phyloP scores from a whole-genome alignment of 2,888 invertebrate genomes.

The Autographa gamma region DNA sequence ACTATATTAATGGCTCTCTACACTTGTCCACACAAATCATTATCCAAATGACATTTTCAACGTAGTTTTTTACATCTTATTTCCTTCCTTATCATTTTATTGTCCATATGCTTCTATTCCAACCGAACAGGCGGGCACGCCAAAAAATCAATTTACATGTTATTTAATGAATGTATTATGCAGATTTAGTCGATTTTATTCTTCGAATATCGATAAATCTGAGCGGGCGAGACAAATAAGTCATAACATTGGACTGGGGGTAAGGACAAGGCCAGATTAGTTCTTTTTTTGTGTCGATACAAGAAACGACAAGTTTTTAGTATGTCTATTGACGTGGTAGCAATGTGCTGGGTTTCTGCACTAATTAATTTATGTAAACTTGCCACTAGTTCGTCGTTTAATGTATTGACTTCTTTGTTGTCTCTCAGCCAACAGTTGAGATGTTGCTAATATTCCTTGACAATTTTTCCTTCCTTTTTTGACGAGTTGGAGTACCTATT shows the following conservation, averaged over 20 bases:
- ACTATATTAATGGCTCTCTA: slow-evolving; percentile 52
- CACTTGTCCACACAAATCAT: slow-evolving; percentile 67
- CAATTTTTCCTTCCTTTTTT: too few species aligned
- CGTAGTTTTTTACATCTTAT: slow-evolving; percentile 68
- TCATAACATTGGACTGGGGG: slow-evolving; percentile 84
- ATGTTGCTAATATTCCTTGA: too few species aligned
- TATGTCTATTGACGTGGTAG: slow-evolving; percentile 2
- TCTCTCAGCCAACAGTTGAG: too few species aligned
- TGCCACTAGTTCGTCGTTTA: neutral
- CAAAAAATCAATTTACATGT: slow-evolving; percentile 82
- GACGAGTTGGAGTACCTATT: too few species aligned
- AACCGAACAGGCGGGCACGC: slow-evolving; percentile 62
- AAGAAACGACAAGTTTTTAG: slow-evolving; percentile 68
- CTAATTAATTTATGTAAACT: neutral
- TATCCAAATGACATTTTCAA: slow-evolving; percentile 70
- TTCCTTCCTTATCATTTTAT: slow-evolving; percentile 76
- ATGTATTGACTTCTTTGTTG: too few species aligned
- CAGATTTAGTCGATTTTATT: slow-evolving; percentile 80
- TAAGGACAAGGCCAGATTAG: slow-evolving; percentile 76
- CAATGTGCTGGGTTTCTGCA: neutral
- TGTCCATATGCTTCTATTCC: slow-evolving; percentile 74
- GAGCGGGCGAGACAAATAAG: slow-evolving; percentile 83
- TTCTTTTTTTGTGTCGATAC: slow-evolving; percentile 71
- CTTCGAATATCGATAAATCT: slow-evolving; percentile 82
- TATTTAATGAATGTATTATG: slow-evolving; percentile 84